Conservation (phyloP, 2,113 vertebrate genomes). For the Sinocyclocheilus grahami region DNA sequence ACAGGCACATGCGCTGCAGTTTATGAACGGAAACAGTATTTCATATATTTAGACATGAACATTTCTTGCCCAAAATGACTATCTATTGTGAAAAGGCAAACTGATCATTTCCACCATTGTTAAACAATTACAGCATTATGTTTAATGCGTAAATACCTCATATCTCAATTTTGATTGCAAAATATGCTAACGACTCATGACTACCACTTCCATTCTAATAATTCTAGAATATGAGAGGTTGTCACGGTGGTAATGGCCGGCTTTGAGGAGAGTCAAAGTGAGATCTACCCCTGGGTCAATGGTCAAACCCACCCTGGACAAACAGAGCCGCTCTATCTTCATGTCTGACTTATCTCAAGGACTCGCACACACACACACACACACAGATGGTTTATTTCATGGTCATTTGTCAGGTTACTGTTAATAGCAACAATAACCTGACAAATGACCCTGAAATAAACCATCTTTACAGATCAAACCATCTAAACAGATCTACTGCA, state of each 20-base stretch:
- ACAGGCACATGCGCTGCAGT: neutral
- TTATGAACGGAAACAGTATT: neutral
- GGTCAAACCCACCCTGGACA: slow-evolving; percentile 17
- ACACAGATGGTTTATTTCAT: neutral
- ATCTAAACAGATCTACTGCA: neutral
- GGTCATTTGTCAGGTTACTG: neutral
- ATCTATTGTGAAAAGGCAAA: neutral
- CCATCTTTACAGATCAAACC: too few species aligned
- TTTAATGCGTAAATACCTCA: neutral
- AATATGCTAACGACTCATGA: neutral
- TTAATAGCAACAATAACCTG: too few species aligned
- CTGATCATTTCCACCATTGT: neutral
- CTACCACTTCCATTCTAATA: neutral
- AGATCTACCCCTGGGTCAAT: slow-evolving; percentile 4
- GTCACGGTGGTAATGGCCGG: neutral
- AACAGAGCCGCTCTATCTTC: slow-evolving; percentile 23
- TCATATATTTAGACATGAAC: neutral
- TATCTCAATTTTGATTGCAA: neutral
- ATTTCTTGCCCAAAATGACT: too few species aligned
- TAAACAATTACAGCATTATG: neutral
- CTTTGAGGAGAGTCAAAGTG: too few species aligned
- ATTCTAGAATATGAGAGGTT: neutral
- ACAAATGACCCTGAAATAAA: too few species aligned
- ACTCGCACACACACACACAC: neutral
- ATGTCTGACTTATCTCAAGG: neutral